These are phyloP conservation scores for Catostylus mosaicus DNA, from an alignment of 30 jellyfish, hydroid and myxozoan species.

Conservation along the genomic window DNA sequence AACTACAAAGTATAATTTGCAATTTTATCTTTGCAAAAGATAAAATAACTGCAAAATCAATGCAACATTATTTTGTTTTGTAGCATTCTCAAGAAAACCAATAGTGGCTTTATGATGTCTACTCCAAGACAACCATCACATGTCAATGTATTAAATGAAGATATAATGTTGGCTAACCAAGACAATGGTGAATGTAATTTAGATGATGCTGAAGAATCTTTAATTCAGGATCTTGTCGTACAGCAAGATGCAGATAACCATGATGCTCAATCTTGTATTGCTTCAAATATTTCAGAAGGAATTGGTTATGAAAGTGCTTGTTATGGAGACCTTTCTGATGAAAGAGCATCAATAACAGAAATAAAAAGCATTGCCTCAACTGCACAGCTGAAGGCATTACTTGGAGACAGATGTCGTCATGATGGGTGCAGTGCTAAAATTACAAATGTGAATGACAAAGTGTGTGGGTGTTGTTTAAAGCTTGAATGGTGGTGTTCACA, in stretches of 20 bases:
- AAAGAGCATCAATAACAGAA: neutral
- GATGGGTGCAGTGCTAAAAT: neutral
- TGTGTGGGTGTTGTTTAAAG: constrained; percentile 1
- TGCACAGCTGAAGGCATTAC: constrained; percentile 2
- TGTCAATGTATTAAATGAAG: no score
- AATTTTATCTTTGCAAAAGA: no score
- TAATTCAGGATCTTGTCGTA: neutral
- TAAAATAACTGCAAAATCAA: no score
- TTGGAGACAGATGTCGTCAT: constrained; percentile 26
- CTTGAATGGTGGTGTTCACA: constrained; percentile 28
- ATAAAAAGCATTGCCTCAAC: constrained; percentile 13
- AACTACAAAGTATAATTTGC: no score
- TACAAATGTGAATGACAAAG: neutral
- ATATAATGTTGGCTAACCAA: no score
- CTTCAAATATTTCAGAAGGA: neutral
- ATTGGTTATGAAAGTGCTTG: neutral
- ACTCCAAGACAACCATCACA: no score
- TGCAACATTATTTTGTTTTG: no score
- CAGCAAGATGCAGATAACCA: neutral
- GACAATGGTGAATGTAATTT: no score
- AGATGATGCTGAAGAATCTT: neutral
- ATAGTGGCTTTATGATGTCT: no score
- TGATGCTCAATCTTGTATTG: neutral
- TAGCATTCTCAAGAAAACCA: no score
- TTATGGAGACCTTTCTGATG: constrained; percentile 4